These are phyloP conservation scores for Tarsius wallacei DNA, from an alignment of 2,797 vertebrate species.

Conservation along the genomic window DNA sequence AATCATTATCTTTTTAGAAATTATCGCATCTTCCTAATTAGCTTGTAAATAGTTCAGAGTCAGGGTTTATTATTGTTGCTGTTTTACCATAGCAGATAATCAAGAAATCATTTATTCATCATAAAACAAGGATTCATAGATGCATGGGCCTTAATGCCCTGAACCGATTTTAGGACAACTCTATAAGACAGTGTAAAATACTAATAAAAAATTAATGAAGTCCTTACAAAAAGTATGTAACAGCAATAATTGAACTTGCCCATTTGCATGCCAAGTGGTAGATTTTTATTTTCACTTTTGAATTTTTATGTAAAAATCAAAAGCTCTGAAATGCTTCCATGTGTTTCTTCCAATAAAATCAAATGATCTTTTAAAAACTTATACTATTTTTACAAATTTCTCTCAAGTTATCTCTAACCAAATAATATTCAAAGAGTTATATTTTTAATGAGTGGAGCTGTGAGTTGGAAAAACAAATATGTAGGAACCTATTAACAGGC, in stretches of 20 bases:
- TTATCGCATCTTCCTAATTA: not conserved
- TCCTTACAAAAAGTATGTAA: not conserved
- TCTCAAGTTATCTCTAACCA: conserved; percentile 61
- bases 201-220: not conserved
- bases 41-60: conserved; percentile 10
- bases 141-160: not conserved
- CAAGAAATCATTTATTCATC: conserved; percentile 1
- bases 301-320: conserved; percentile 47
- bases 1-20: conserved; percentile 18
- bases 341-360: conserved; percentile 52
- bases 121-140: not conserved
- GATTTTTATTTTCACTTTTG: conserved; percentile 45
- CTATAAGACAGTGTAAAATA: not conserved
- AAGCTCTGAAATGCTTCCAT: not conserved
- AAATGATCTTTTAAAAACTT: conserved; percentile 68
- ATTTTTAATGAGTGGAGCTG: conserved; percentile 78
- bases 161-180: not conserved
- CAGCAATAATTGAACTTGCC: not conserved
- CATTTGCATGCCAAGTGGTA: conserved; percentile 11
- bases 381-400: conserved; percentile 29
- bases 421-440: conserved; percentile 41
- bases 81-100: not conserved
- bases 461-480: conserved; percentile 79
- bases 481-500: conserved; percentile 34
- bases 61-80: not conserved